Evolutionary conservation across 2,797 vertebrate species (phyloP).

Genomic region (Echiichthys vipera): DNA sequence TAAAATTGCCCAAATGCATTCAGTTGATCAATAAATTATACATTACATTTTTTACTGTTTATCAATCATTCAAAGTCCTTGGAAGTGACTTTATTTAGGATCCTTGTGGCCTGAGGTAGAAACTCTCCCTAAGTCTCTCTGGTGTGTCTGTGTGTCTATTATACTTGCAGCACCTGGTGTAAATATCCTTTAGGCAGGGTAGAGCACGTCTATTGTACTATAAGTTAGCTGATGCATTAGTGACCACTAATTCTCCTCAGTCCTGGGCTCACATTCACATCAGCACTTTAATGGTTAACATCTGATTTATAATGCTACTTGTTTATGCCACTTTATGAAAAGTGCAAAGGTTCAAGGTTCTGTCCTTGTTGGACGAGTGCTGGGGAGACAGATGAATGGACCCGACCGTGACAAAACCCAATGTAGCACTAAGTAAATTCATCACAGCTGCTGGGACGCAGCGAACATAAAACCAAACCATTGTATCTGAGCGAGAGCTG

Average conservation of each 20-base stretch:
- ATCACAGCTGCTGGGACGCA: conserved; percentile 45
- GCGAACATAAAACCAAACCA: conserved; percentile 49
- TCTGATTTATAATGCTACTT: conserved; percentile 5
- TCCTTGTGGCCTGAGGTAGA: too few relatives aligned
- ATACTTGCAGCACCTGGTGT: too few relatives aligned
- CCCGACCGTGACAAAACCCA: conserved; percentile 38
- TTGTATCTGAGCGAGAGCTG: conserved; percentile 1
- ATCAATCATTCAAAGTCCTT: too few relatives aligned
- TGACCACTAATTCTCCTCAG: not conserved
- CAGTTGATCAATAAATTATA: too few relatives aligned
- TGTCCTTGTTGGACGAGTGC: not conserved
- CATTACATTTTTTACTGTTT: too few relatives aligned
- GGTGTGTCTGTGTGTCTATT: too few relatives aligned
- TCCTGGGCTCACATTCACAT: not conserved
- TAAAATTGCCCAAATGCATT: too few relatives aligned
- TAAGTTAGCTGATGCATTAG: not conserved
- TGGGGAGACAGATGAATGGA: conserved; percentile 37
- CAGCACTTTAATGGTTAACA: not conserved
- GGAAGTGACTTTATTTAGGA: too few relatives aligned
- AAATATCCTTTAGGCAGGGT: too few relatives aligned
- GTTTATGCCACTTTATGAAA: conserved; percentile 1
- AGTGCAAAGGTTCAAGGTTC: conserved; percentile 43
- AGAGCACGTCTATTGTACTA: too few relatives aligned
- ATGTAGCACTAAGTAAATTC: conserved; percentile 48
- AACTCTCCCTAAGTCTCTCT: too few relatives aligned